Evolutionary conservation across 2,888 invertebrate species (phyloP).

Genomic region (Biston betularia): DNA sequence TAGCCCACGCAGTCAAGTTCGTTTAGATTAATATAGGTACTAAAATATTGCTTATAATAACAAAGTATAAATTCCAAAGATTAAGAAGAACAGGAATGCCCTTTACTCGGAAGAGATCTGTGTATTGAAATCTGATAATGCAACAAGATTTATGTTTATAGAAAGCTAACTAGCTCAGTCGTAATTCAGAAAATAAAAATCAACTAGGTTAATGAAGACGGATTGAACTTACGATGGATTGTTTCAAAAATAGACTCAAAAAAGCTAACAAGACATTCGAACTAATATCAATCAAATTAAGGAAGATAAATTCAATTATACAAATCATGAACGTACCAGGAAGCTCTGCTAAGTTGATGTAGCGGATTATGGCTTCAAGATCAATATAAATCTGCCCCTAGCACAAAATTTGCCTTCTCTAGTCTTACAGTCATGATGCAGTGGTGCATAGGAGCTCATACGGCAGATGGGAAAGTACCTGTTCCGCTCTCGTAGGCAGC

Average conservation of each 20-base stretch:
- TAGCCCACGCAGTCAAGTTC: constrained; percentile 8
- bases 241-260: background rate
- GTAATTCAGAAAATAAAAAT: background rate
- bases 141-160: background rate
- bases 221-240: background rate
- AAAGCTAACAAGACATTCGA: background rate
- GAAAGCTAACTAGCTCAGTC: background rate
- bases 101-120: background rate
- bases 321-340: background rate
- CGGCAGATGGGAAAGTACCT: constrained; percentile 62
- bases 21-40: background rate
- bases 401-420: background rate
- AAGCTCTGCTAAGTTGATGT: background rate
- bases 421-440: background rate
- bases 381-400: too few species aligned
- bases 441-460: constrained; percentile 6
- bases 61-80: background rate
- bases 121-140: background rate
- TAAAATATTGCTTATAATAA: background rate
- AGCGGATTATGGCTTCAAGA: background rate
- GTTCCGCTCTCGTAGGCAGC: constrained; percentile 63
- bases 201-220: background rate
- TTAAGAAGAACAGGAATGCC: background rate
- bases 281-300: background rate
- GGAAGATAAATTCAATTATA: background rate